A percentile compares a stretch with the other conserved stretches of the same genome.
phyloP scores from a whole-genome alignment of 2,797 vertebrate species.

The Epinephelus malabaricus region DNA sequence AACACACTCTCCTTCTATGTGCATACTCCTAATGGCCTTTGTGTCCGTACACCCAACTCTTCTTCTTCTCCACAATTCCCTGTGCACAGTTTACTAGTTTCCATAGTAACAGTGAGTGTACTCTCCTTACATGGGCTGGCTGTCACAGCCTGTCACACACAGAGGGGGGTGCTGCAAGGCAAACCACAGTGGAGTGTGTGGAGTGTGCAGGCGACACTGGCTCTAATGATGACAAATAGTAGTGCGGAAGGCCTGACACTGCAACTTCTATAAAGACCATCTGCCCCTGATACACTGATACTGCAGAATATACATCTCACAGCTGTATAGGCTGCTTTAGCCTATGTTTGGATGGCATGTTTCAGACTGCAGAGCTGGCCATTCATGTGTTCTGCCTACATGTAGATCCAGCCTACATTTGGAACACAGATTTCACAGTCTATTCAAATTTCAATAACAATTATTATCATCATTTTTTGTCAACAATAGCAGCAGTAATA shows the following conservation, averaged over 20 bases:
- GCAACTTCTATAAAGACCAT: constrained; percentile 32
- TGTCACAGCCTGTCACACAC: constrained; percentile 56
- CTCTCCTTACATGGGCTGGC: constrained; percentile 29
- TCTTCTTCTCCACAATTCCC: constrained; percentile 16
- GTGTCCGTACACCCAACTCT: constrained; percentile 26
- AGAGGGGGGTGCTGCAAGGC: constrained; percentile 29
- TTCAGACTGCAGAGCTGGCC: not conserved
- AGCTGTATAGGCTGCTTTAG: not conserved
- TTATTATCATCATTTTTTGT: not conserved
- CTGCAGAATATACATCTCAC: not conserved
- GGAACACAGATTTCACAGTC: not conserved
- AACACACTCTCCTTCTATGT: constrained; percentile 5
- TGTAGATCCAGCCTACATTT: not conserved
- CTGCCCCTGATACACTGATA: constrained; percentile 23
- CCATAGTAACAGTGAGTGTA: constrained; percentile 70
- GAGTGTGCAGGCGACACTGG: constrained; percentile 25
- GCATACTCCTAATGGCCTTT: constrained; percentile 29
- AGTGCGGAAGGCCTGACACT: constrained; percentile 42
- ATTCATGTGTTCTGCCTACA: not conserved
- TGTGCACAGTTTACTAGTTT: constrained; percentile 76
- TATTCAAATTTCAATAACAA: not conserved
- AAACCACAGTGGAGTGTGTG: constrained; percentile 19
- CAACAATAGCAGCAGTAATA: not conserved
- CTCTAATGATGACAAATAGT: constrained; percentile 63
- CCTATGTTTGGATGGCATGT: not conserved